Conservation (phyloP, 2,797 vertebrate species). For the Sebastes steindachneri region DNA sequence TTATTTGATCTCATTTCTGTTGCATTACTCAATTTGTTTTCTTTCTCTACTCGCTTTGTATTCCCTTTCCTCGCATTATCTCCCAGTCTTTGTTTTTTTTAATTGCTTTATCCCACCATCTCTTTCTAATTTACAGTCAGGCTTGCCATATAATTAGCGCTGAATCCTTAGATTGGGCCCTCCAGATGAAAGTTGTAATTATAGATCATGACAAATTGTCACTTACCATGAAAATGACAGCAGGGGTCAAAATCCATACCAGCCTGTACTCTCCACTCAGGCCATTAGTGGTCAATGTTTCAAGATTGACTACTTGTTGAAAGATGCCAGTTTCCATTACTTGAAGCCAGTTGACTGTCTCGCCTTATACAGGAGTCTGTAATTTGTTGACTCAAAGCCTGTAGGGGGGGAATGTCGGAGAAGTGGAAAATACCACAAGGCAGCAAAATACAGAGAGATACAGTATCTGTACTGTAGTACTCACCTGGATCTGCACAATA, state of each 20-base stretch:
- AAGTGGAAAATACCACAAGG: constrained; percentile 1
- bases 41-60: neutral
- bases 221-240: constrained; percentile 42
- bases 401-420: neutral
- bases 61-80: neutral
- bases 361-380: neutral
- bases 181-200: constrained; percentile 52
- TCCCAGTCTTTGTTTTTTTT: neutral
- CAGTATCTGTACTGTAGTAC: neutral
- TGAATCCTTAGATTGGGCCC: constrained; percentile 19
- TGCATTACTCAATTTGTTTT: neutral
- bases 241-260: constrained; percentile 29
- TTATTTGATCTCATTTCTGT: neutral
- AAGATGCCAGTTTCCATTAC: constrained; percentile 42
- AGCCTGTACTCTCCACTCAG: neutral
- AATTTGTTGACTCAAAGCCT: constrained; percentile 16
- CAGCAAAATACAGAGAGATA: neutral
- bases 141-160: constrained; percentile 24
- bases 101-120: neutral
- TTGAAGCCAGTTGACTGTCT: constrained; percentile 14
- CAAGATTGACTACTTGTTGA: constrained; percentile 40
- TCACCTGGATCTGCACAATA: neutral
- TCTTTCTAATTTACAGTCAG: constrained; percentile 17
- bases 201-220: constrained; percentile 43
- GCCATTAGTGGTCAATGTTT: constrained; percentile 54